phyloP scores from a whole-genome alignment of 2,113 vertebrate species.

The Lathamus discolor region DNA sequence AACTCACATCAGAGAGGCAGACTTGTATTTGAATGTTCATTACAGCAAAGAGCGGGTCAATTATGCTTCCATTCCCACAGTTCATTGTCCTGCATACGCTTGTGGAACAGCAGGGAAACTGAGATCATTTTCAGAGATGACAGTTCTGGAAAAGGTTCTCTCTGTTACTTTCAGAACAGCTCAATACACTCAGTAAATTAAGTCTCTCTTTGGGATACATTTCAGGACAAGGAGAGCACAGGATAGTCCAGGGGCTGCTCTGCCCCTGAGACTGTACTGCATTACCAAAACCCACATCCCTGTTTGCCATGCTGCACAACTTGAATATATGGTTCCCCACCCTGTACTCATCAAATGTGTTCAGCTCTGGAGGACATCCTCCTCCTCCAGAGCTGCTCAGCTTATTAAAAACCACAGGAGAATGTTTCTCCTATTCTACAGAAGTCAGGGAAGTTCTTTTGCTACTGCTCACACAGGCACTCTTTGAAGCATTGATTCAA shows the following conservation, averaged over 20 bases:
- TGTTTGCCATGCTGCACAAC: background rate
- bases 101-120: background rate
- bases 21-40: background rate
- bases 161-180: background rate
- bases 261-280: background rate
- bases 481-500: background rate
- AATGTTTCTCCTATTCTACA: background rate
- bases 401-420: background rate
- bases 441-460: background rate
- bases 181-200: background rate
- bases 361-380: background rate
- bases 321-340: background rate
- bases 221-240: background rate
- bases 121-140: background rate
- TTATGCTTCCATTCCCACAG: background rate
- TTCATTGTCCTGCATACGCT: background rate
- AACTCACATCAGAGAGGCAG: background rate
- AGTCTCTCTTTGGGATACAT: background rate
- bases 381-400: background rate
- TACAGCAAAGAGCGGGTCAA: background rate
- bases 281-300: background rate
- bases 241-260: background rate
- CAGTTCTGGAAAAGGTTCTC: background rate
- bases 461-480: background rate
- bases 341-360: background rate